phyloP scores from a whole-genome alignment of 2,797 vertebrate species.

The Paedocypris micromegethes region DNA sequence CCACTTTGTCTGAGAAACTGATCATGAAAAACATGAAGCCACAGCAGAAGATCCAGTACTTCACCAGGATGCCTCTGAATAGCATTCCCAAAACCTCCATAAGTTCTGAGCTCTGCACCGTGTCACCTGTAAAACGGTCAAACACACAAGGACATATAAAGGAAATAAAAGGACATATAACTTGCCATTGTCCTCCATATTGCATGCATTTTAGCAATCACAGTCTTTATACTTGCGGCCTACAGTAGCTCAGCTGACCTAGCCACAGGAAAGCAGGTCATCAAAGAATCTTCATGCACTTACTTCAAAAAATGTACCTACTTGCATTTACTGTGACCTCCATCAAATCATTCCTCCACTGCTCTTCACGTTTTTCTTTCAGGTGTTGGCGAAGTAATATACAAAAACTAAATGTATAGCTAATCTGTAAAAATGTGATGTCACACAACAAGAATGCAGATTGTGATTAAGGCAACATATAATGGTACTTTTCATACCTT shows the following conservation, averaged over 20 bases:
- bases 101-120: slow-evolving; percentile 54
- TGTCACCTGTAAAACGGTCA: slow-evolving; percentile 52
- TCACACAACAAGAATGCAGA: neutral
- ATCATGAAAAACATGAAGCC: slow-evolving; percentile 71
- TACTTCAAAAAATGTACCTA: slow-evolving; percentile 3
- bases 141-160: neutral
- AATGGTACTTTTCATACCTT: slow-evolving; percentile 53
- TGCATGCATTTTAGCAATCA: too few species aligned
- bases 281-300: too few species aligned
- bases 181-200: too few species aligned
- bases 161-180: too few species aligned
- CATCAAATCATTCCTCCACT: slow-evolving; percentile 5
- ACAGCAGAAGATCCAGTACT: slow-evolving; percentile 75
- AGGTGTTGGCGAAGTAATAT: slow-evolving; percentile 72
- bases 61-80: slow-evolving; percentile 62
- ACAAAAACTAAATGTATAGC: slow-evolving; percentile 70
- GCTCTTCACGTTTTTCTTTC: slow-evolving; percentile 37
- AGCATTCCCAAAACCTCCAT: slow-evolving; percentile 61
- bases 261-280: too few species aligned
- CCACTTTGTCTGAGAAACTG: slow-evolving; percentile 71
- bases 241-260: too few species aligned
- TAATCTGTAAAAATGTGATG: slow-evolving; percentile 55
- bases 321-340: slow-evolving; percentile 30
- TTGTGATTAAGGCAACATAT: neutral
- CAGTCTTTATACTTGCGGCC: too few species aligned